These are phyloP conservation scores for Epizoanthus ramosus DNA, from an alignment of 92 coral and sea anemone species.

Conservation along the genomic window DNA sequence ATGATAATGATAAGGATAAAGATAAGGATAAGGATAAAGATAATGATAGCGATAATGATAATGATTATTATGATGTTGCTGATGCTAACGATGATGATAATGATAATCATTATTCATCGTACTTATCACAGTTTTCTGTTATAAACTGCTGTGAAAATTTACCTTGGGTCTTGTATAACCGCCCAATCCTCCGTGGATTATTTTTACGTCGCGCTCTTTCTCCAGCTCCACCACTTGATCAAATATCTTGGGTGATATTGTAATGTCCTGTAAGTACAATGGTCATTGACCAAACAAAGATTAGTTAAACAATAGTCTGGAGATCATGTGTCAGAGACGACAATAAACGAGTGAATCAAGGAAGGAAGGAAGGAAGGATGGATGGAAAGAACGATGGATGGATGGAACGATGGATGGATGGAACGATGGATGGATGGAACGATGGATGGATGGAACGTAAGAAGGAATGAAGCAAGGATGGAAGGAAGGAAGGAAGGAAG, in stretches of 20 bases:
- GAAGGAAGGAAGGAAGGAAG: too few species aligned
- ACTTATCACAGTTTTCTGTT: neutral
- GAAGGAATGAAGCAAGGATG: too few species aligned
- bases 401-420: too few species aligned
- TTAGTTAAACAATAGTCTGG: neutral
- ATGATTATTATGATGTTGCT: neutral
- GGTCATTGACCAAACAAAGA: neutral
- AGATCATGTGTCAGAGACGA: neutral
- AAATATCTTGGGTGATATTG: constrained; percentile 83
- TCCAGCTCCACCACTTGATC: constrained; percentile 84
- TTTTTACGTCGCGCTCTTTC: constrained; percentile 68
- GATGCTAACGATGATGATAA: neutral
- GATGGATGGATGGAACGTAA: too few species aligned
- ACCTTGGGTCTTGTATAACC: constrained; percentile 97
- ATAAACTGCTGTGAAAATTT: neutral
- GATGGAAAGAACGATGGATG: too few species aligned
- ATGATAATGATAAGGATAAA: neutral
- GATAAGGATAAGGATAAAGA: neutral
- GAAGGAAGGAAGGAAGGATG: neutral
- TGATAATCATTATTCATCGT: too few species aligned
- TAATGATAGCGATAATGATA: neutral
- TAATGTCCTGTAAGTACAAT: constrained; percentile 70
- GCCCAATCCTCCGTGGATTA: constrained; percentile 96
- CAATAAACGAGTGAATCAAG: neutral
- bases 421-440: too few species aligned